Percentiles rank a stretch among this genome's conserved stretches.
Conservation (phyloP, 2,888 invertebrate species). For the Oscheius sp. region DNA sequence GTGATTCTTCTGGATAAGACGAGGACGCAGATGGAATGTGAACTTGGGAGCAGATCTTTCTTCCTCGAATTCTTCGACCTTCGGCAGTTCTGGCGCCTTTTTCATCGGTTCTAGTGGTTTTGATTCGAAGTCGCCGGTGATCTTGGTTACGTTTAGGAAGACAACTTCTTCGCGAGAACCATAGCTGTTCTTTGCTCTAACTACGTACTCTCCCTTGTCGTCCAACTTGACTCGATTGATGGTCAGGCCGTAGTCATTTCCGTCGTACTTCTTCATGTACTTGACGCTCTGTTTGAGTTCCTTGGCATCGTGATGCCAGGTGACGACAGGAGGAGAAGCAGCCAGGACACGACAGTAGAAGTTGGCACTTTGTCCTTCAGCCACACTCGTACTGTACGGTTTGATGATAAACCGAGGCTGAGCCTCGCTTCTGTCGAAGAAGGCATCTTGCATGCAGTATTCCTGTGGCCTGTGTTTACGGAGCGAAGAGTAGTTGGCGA, state of each 20-base stretch:
- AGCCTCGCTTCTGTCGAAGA: conserved; percentile 81
- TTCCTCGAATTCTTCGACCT: conserved; percentile 84
- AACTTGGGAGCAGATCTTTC: conserved; percentile 93
- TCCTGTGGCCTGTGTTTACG: conserved; percentile 94
- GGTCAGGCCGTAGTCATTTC: conserved; percentile 95
- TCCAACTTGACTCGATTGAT: conserved; percentile 94
- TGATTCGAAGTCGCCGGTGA: conserved; percentile 48
- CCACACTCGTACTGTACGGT: conserved; percentile 84
- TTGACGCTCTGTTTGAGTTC: conserved; percentile 96
- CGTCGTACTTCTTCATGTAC: conserved; percentile 96
- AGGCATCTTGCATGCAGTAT: conserved; percentile 91
- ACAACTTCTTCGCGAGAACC: conserved; percentile 95
- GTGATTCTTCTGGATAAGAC: conserved; percentile 91
- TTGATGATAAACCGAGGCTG: conserved; percentile 97
- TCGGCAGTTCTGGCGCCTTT: conserved; percentile 57
- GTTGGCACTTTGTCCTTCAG: conserved; percentile 94
- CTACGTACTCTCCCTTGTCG: conserved; percentile 58
- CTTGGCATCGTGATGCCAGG: conserved; percentile 93
- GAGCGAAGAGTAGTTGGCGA: conserved; percentile 96
- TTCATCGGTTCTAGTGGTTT: conserved; percentile 64
- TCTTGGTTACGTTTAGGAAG: conserved; percentile 86
- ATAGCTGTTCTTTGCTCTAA: conserved; percentile 94
- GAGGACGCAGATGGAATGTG: conserved; percentile 96
- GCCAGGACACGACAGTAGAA: conserved; percentile 94
- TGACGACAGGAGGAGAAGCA: conserved; percentile 91